Percentiles rank a stretch among this genome's conserved stretches.
phyloP scores from a whole-genome alignment of 2,888 invertebrate species.

The Sarcophaga subvicina region DNA sequence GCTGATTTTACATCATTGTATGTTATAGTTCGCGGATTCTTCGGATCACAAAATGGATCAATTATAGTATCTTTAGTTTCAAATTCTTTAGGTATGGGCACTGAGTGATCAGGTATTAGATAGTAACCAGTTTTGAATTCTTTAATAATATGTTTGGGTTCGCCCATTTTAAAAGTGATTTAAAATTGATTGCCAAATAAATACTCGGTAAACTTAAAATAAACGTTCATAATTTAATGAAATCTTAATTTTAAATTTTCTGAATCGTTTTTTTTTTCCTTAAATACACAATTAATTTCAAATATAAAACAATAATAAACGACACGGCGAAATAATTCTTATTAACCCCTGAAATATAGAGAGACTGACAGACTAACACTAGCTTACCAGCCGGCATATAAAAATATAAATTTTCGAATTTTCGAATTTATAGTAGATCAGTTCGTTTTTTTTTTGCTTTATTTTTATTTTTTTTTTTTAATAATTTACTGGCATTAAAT shows the following conservation, averaged over 20 bases:
- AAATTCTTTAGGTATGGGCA: conserved; percentile 39
- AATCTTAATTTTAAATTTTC: conserved; percentile 68
- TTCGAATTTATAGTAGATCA: not conserved
- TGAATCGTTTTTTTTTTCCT: not conserved
- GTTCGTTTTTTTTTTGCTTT: not conserved
- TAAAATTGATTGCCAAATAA: conserved; percentile 46
- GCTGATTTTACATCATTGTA: conserved; percentile 96
- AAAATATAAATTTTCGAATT: conserved; percentile 1
- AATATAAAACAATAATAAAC: conserved; percentile 23
- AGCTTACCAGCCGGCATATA: not conserved
- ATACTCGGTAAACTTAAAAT: conserved; percentile 56
- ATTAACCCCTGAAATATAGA: conserved; percentile 28
- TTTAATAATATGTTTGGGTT: conserved; percentile 18
- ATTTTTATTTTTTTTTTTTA: not conserved
- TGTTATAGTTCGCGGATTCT: conserved; percentile 87
- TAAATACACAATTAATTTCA: conserved; percentile 15
- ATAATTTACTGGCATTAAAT: not conserved
- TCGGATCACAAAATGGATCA: conserved; percentile 86
- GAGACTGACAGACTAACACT: not conserved
- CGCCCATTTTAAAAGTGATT: conserved; percentile 46
- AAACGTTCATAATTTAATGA: conserved; percentile 63
- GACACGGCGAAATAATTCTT: conserved; percentile 16
- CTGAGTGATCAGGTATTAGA: conserved; percentile 32
- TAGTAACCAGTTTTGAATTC: conserved; percentile 48
- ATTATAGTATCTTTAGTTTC: conserved; percentile 73